A percentile compares a stretch with the other conserved stretches of the same genome.
phyloP scores from a whole-genome alignment of 2,888 invertebrate genomes.

The Volucella inflata region DNA sequence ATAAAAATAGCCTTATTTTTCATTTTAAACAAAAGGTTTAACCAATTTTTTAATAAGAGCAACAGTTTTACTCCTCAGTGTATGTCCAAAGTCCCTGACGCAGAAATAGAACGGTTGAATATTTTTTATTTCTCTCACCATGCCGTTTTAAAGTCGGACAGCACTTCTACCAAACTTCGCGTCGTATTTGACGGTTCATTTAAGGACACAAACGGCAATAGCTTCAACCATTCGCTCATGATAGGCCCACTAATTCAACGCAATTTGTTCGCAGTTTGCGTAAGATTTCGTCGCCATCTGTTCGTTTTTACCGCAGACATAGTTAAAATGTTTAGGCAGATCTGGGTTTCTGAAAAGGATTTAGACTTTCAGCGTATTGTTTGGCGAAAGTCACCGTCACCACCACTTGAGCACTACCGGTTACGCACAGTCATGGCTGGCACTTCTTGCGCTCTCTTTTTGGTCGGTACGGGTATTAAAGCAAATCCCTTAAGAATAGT shows the following conservation, averaged over 20 bases:
- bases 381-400: conserved; percentile 12
- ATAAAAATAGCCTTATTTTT: no score
- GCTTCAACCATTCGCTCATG: conserved; percentile 5
- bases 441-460: no score
- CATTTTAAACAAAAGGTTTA: no score
- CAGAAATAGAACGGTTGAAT: conserved; percentile 9
- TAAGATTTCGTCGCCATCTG: conserved; percentile 7
- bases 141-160: conserved; percentile 11
- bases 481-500: background rate
- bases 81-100: no score
- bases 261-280: conserved; percentile 10
- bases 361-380: conserved; percentile 11
- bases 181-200: conserved; percentile 5
- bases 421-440: background rate
- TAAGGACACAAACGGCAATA: conserved; percentile 8
- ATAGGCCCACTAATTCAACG: conserved; percentile 17
- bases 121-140: conserved; percentile 18
- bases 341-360: conserved; percentile 6
- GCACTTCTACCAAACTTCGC: conserved; percentile 6
- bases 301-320: conserved; percentile 26
- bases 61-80: no score
- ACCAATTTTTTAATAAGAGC: no score
- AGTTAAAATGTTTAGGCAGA: conserved; percentile 28
- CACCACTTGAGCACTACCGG: background rate
- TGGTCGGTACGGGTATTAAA: background rate